phyloP scores from a whole-genome alignment of 2,113 vertebrate species.

The Strix aluco region DNA sequence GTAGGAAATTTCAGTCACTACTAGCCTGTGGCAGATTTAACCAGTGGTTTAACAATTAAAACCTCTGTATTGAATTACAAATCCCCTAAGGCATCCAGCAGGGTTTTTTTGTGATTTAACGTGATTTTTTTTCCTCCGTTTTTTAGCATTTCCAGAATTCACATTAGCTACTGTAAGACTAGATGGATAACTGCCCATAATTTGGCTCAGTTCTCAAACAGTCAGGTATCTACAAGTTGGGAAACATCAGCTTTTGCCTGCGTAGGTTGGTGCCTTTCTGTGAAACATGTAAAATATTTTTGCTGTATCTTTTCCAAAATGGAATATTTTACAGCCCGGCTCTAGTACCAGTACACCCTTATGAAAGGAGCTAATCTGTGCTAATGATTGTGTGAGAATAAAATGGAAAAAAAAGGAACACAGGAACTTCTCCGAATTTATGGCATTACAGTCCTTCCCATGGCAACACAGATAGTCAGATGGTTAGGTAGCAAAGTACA shows the following conservation, averaged over 20 bases:
- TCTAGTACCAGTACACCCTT: background rate
- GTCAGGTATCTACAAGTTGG: background rate
- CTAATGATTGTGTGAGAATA: conserved; percentile 38
- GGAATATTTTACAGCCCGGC: background rate
- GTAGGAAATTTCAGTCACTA: background rate
- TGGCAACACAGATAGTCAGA: conserved; percentile 54
- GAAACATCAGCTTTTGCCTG: background rate
- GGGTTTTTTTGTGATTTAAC: background rate
- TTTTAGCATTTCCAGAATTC: background rate
- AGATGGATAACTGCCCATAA: background rate
- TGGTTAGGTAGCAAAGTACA: conserved; percentile 38
- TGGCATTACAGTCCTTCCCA: conserved; percentile 54
- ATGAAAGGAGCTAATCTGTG: conserved; percentile 35
- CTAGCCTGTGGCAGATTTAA: background rate
- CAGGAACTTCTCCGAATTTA: conserved; percentile 40
- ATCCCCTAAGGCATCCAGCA: background rate
- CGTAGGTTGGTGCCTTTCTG: background rate
- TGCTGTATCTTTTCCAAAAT: conserved; percentile 39
- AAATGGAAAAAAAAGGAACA: background rate
- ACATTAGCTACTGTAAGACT: background rate
- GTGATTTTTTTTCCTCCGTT: background rate
- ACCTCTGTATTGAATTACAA: background rate
- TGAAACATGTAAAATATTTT: conserved; percentile 21
- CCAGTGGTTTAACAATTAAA: background rate
- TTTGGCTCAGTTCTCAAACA: background rate